Evolutionary conservation across 2,797 vertebrate species (phyloP).

Genomic region (Liasis olivaceus): DNA sequence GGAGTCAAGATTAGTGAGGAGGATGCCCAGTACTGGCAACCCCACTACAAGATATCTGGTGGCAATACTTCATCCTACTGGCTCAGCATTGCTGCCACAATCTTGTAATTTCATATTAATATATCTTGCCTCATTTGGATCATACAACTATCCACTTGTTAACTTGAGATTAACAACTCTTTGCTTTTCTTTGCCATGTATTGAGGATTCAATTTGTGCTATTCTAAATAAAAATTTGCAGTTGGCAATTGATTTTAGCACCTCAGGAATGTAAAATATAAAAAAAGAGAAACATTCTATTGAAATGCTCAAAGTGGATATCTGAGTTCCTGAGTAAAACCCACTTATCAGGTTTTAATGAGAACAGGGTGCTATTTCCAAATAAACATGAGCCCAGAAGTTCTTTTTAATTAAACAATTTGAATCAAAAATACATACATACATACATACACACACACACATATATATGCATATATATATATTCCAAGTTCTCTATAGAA

Average conservation of each 20-base stretch:
- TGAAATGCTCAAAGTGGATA: not conserved
- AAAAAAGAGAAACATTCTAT: not conserved
- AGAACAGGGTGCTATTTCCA: not conserved
- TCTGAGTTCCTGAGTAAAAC: not conserved
- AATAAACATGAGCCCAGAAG: not conserved
- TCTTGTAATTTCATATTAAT: not conserved
- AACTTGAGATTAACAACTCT: not conserved
- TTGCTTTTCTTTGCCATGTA: not conserved
- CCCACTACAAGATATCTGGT: not conserved
- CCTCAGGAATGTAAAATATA: not conserved
- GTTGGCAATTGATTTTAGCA: not conserved
- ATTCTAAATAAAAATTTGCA: not conserved
- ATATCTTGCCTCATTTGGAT: not conserved
- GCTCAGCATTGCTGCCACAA: not conserved
- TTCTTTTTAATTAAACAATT: not conserved
- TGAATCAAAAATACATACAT: not conserved
- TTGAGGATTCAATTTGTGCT: not conserved
- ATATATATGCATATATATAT: too few species aligned
- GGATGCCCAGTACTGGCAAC: not conserved
- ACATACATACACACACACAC: too few species aligned
- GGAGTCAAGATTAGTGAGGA: not conserved
- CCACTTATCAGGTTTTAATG: not conserved
- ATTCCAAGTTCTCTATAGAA: too few species aligned
- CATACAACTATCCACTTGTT: not conserved
- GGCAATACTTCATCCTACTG: not conserved